Evolutionary conservation across 2,113 vertebrate species (phyloP).

Genomic region (Pantherophis guttatus): DNA sequence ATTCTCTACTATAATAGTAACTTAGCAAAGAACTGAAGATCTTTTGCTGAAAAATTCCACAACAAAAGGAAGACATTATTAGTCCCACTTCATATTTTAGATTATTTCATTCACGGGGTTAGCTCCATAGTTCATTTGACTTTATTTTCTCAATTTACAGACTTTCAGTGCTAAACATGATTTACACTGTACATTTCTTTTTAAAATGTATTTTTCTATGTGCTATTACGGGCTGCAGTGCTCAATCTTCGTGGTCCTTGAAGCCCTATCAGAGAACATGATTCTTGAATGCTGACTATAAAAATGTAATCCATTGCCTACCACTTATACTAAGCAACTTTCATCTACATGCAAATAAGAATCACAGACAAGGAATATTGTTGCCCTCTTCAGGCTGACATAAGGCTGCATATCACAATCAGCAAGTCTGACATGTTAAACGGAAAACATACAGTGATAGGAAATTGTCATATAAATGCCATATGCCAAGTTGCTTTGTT

Average conservation of each 20-base stretch:
- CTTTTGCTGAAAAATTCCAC: slow-evolving; percentile 19
- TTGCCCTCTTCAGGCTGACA: background rate
- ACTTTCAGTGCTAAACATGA: background rate
- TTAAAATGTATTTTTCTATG: background rate
- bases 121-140: slow-evolving; percentile 17
- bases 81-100: slow-evolving; percentile 18
- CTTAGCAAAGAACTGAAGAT: slow-evolving; percentile 38
- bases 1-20: slow-evolving; percentile 48
- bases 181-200: background rate
- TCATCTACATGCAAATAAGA: accelerated
- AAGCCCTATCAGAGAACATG: background rate
- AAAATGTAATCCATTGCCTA: background rate
- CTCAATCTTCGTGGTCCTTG: background rate
- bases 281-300: background rate
- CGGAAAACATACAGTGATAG: background rate
- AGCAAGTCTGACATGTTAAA: background rate
- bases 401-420: background rate
- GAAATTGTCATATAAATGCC: background rate
- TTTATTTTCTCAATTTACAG: background rate
- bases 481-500: background rate
- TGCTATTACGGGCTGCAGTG: background rate
- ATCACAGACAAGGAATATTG: background rate
- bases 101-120: slow-evolving; percentile 4
- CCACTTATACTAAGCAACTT: background rate
- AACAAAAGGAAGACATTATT: background rate